Evolutionary conservation across 2,888 invertebrate species (phyloP), one percentile per base, ranked within the genome.

Genomic region (Dermolepida albohirtum): DNA sequence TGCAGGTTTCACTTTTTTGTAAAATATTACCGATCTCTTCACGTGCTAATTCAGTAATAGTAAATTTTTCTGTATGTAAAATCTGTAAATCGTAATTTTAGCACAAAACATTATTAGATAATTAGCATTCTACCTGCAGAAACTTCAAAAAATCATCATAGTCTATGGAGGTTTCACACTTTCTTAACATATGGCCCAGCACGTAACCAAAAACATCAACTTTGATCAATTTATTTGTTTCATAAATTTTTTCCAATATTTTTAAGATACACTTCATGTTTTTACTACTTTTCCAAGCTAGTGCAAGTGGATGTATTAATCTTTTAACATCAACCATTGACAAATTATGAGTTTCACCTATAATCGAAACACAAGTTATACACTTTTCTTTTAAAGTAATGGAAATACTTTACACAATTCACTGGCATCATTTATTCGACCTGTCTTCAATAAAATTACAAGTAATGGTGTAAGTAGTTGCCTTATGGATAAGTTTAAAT

Each of bases 171-270:
- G 84, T 73, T 52, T 83, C 85, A 67, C 82, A 85, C 49, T 84
- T 80, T 1, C 80, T 80, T 69, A 87, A 81, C 69, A 87, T 83
- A 6, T 82, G 79, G 64, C 86, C 79, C 1, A 90, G 75, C 67
- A 89, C 85, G 62, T 86, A 79, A 0, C 89, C 89, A 0, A 86
- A 78, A 83, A 88, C 87, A 74, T 89, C 88, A 43, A 84, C 84
- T 14, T 82, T 81, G 1, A 79, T 82, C 22, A 86, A 85, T 12
- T 65, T 50, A 0, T 78, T 66, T 0, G 86, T 81, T 69, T 76
- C 76, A 1, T 78, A 74, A 11, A 89, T 78, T 6, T 85, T 85
- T 70, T 86, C 85, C 5, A 89, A 75, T 5, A 87, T 79, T 54
- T 84, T 83, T 0, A 85, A 77, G 0, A 85, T 87, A 0, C 81